A percentile compares a stretch with the other conserved stretches of the same genome.
phyloP scores from a whole-genome alignment of 2,888 invertebrate species.

The Lasioglossum pauxillum region DNA sequence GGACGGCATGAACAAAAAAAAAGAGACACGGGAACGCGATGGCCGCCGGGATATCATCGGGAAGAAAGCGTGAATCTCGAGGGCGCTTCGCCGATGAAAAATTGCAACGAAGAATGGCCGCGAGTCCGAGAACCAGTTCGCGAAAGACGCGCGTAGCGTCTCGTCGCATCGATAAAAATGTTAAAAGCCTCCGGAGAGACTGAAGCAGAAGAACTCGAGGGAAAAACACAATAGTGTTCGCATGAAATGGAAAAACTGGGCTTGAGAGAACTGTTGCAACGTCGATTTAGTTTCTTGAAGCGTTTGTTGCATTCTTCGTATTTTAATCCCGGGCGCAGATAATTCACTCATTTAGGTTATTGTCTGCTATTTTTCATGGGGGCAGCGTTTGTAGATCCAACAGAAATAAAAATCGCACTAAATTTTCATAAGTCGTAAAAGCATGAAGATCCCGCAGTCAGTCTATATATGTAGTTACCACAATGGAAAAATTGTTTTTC shows the following conservation, averaged over 20 bases:
- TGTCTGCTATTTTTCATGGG: neutral
- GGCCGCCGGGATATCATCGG: constrained; percentile 7
- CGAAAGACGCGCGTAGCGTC: neutral
- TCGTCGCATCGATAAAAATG: neutral
- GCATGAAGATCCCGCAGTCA: no score
- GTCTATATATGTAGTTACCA: neutral
- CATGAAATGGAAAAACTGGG: neutral
- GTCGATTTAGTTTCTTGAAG: neutral
- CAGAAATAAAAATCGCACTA: neutral
- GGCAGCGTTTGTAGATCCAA: neutral
- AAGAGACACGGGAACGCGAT: constrained; percentile 6
- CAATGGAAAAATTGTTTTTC: neutral
- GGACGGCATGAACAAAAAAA: neutral
- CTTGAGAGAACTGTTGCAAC: neutral
- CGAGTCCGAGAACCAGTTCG: neutral
- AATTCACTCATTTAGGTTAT: neutral
- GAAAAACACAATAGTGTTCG: neutral
- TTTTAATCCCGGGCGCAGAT: neutral
- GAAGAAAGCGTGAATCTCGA: constrained; percentile 19
- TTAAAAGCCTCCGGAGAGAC: constrained; percentile 26
- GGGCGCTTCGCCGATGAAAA: constrained; percentile 4
- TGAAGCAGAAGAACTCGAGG: constrained; percentile 41
- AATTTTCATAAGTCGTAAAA: neutral
- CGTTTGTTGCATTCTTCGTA: neutral
- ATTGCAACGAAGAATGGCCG: neutral